Percentiles rank a stretch among this genome's conserved stretches.
phyloP scores from a whole-genome alignment of 2,797 vertebrate genomes.

The Sitta carolinensis region DNA sequence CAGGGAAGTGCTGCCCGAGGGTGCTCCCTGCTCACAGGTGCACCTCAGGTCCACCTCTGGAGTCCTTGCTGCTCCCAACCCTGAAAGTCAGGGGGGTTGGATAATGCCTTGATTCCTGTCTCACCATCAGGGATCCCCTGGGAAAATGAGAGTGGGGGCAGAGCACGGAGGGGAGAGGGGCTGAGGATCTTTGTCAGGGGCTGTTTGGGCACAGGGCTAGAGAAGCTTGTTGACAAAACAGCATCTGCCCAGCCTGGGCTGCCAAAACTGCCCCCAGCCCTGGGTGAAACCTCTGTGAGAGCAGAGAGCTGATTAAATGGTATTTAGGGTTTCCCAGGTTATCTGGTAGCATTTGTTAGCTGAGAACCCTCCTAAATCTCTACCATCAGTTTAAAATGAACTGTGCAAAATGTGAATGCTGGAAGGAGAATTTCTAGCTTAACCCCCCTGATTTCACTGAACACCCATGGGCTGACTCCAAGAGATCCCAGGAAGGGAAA shows the following conservation, averaged over 20 bases:
- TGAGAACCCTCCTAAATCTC: background rate
- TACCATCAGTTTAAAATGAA: background rate
- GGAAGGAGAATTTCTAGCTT: background rate
- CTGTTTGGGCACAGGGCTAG: background rate
- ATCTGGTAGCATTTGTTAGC: background rate
- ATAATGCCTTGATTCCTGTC: background rate
- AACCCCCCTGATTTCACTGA: background rate
- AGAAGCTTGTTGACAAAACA: background rate
- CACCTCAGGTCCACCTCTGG: background rate
- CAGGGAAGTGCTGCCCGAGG: background rate
- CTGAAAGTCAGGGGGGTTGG: background rate
- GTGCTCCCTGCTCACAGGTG: background rate
- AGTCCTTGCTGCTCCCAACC: background rate
- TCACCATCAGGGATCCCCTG: background rate
- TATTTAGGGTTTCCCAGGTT: background rate
- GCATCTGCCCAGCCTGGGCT: background rate
- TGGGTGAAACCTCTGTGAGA: background rate
- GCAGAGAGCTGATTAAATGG: accelerated
- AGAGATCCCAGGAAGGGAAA: background rate
- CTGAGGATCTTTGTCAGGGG: background rate
- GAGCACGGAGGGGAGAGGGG: background rate
- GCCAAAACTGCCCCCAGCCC: background rate
- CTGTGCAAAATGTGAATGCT: accelerated
- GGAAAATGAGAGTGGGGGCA: background rate
- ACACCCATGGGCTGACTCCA: background rate